Base-by-base conservation (phyloP, 2,888 invertebrate genomes). In the Acrobasis suavella region DNA sequence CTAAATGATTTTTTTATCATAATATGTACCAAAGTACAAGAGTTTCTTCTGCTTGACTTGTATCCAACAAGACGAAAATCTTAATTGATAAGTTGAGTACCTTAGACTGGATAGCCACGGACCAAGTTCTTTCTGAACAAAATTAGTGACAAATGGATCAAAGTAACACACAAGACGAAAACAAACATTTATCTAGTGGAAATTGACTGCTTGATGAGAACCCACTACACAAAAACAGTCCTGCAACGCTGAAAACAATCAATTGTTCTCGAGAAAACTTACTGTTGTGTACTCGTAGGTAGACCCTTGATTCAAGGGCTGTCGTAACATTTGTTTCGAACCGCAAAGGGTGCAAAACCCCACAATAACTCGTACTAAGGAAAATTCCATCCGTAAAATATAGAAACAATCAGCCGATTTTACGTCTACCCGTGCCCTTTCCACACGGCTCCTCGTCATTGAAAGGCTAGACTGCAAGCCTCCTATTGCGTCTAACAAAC, bases 391-490 rank as follows among this genome's bases (percentile, higher is more conserved):
- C 64, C 63, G 62, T 67, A 65, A 68, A 68, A 66, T 65, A 65
- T 66, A 64, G 58, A 63, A 62, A 64, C 61, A 60, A 62, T 56
- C 60, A 55, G 17, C 52, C 9, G 12, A 58, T 60, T 62, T 65
- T 66, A 67, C 64, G 68, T 64, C 67, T 67, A 67, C 65, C 68
- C 66, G 62, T 59, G 46, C 64, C 65, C 65, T 66, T 63, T 67
- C 60, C 68, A 67, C 67, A 69, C 69, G 67, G 63, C 68, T 68
- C 72, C 77, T 75, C 79, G 78, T 72, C 78, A 67, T 70, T 77
- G 77, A 79, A 78, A 76, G 87, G 81, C 86, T 79, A 89, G 90
- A 89, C 89, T 76, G 80, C 80, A 75, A 77, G 89, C 84, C 87
- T 80, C 86, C 87, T 72, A 78, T 77, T 76, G 72, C 70, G 68